Evolutionary conservation across 2,888 invertebrate genomes (phyloP).

Genomic region (Ormyrus thymus): DNA sequence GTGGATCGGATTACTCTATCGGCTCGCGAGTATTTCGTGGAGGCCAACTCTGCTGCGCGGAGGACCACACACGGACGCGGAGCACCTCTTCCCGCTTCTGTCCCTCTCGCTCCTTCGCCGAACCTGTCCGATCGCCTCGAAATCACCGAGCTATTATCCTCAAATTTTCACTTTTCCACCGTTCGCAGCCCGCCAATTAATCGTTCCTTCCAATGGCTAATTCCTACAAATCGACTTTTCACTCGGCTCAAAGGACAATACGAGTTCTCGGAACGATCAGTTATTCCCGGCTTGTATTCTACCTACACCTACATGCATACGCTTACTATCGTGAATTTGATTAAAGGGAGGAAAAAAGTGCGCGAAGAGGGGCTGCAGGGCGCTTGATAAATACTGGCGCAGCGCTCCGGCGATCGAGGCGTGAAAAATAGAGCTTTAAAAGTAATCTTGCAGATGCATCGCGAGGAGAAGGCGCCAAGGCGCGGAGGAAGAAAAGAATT

Average conservation of each 20-base stretch:
- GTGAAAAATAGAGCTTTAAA: conserved; percentile 40
- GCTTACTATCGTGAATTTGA: too few relatives aligned
- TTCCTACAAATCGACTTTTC: too few relatives aligned
- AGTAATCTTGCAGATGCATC: conserved; percentile 2
- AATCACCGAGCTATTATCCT: neutral
- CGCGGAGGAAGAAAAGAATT: conserved; percentile 59
- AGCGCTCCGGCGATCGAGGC: neutral
- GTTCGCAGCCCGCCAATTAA: too few relatives aligned
- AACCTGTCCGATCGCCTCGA: conserved; percentile 22
- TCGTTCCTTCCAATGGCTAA: too few relatives aligned
- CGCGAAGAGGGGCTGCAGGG: conserved; percentile 55
- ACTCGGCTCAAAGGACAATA: too few relatives aligned
- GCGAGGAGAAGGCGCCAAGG: neutral
- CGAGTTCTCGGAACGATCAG: too few relatives aligned
- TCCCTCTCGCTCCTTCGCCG: conserved; percentile 6
- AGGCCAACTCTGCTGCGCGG: too few relatives aligned
- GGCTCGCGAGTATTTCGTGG: conserved; percentile 21
- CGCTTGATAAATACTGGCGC: too few relatives aligned
- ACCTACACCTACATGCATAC: neutral
- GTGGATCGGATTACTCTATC: neutral
- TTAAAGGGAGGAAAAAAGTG: neutral
- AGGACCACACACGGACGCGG: neutral
- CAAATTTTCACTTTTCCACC: too few relatives aligned
- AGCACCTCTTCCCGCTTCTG: neutral
- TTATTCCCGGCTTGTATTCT: neutral